Conservation (phyloP, 2,113 vertebrate genomes). For the Ornithorhynchus anatinus region DNA sequence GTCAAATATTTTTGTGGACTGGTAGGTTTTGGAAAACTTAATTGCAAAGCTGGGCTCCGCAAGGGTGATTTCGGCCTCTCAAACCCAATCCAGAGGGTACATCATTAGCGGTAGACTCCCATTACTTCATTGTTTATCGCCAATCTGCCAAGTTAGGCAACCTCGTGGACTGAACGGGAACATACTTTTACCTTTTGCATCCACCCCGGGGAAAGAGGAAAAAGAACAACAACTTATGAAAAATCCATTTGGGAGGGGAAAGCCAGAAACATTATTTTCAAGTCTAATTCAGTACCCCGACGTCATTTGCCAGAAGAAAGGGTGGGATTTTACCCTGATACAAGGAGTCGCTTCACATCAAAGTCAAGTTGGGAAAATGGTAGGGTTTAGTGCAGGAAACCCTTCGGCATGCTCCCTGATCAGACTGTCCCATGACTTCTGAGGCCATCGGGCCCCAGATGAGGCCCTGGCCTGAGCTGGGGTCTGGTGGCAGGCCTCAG, state of each 20-base stretch:
- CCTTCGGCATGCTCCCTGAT: neutral
- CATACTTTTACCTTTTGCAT: neutral
- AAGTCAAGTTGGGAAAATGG: neutral
- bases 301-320: neutral
- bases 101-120: neutral
- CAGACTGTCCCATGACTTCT: fast-evolving
- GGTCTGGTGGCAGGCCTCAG: too few species aligned
- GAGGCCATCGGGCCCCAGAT: fast-evolving
- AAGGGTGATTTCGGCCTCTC: too few species aligned
- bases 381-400: neutral
- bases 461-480: neutral
- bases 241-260: constrained; percentile 1
- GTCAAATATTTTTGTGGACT: too few species aligned
- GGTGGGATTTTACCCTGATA: neutral
- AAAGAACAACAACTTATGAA: neutral
- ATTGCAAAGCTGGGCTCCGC: too few species aligned
- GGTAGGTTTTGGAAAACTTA: too few species aligned
- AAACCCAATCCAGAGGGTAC: neutral
- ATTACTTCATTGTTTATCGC: neutral
- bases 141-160: constrained; percentile 22
- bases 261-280: neutral
- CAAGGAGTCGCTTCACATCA: neutral
- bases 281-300: neutral
- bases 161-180: constrained; percentile 26
- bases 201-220: neutral